Percentiles rank a stretch among this genome's conserved stretches.
phyloP scores from a whole-genome alignment of 2,888 invertebrate species.

The Eupithecia tripunctaria region DNA sequence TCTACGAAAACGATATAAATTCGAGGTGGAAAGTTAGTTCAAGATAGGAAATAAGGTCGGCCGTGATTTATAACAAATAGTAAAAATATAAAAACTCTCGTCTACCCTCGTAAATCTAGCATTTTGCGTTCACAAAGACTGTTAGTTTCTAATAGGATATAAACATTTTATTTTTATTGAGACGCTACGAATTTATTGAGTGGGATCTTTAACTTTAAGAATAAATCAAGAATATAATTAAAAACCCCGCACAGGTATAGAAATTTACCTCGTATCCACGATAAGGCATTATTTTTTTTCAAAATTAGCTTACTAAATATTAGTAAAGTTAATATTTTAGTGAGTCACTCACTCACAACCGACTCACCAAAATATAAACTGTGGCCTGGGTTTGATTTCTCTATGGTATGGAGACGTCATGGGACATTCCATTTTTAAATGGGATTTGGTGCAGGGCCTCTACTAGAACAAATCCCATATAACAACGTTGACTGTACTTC shows the following conservation, averaged over 20 bases:
- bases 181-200: not conserved
- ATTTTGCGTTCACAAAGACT: constrained; percentile 43
- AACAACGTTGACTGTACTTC: no score
- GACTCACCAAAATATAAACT: not conserved
- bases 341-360: no score
- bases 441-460: not conserved
- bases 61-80: constrained; percentile 42
- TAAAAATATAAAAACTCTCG: constrained; percentile 48
- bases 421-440: not conserved
- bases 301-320: not conserved
- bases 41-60: constrained; percentile 33
- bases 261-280: not conserved
- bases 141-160: constrained; percentile 38
- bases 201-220: not conserved
- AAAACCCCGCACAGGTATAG: not conserved
- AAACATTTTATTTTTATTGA: constrained; percentile 10
- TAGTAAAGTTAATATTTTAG: no score
- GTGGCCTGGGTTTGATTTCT: not conserved
- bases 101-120: constrained; percentile 45
- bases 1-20: constrained; percentile 22
- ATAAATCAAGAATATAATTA: not conserved
- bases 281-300: not conserved
- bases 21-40: constrained; percentile 28
- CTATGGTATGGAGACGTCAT: not conserved
- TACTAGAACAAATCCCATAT: not conserved